Percentiles rank a stretch among this genome's conserved stretches.
These are phyloP conservation scores for Lacerta agilis DNA, from an alignment of 2,797 vertebrate genomes.

Conservation along the genomic window DNA sequence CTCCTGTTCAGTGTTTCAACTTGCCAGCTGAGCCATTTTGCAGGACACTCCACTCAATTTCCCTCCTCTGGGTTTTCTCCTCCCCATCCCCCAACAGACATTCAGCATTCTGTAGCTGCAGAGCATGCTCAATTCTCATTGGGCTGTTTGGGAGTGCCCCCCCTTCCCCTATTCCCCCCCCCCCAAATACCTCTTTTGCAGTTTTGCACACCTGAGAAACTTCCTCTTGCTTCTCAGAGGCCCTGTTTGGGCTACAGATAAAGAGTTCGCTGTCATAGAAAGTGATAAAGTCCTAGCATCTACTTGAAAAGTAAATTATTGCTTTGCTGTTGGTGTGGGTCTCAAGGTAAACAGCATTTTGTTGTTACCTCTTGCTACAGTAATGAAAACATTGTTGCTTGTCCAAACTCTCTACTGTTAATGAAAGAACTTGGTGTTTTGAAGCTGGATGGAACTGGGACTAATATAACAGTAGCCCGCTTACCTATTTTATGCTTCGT, in stretches of 20 bases:
- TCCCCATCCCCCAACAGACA: background rate
- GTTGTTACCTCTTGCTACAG: background rate
- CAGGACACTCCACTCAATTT: background rate
- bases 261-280: background rate
- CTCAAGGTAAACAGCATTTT: conserved; percentile 34
- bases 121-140: background rate
- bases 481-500: conserved; percentile 20
- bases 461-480: conserved; percentile 15
- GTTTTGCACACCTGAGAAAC: background rate
- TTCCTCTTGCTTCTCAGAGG: background rate
- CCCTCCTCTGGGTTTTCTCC: background rate
- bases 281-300: conserved; percentile 1
- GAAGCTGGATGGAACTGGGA: background rate
- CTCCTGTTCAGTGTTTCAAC: background rate
- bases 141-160: background rate
- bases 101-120: too few species aligned
- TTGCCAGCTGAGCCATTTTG: background rate
- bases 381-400: background rate
- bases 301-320: background rate
- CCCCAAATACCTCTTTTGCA: background rate
- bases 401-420: background rate
- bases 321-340: background rate
- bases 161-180: too few species aligned
- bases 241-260: background rate
- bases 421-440: conserved; percentile 18